Base-by-base conservation (phyloP, 2,113 vertebrate species). In the Spheniscus mendiculus region DNA sequence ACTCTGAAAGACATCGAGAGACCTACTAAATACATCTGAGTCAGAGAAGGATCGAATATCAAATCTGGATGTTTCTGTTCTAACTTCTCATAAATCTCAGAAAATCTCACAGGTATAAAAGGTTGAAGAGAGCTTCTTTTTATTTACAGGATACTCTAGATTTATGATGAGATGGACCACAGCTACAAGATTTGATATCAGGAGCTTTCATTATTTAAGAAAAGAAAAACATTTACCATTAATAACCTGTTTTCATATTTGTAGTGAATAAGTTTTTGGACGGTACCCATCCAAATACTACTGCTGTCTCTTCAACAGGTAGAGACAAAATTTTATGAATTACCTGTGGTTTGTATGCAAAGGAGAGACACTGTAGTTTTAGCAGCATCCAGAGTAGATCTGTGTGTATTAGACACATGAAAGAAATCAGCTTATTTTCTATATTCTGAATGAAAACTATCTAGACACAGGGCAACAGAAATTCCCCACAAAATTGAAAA, bases 361-460 rank as follows among this genome's bases (percentile, higher is more conserved):
- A 69, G 42, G 58, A 89, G 18, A 40, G 34, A 23, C 29, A 45
- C 2, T 5, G 11, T 10, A 6, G 1, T 58, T 85, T 72, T 76
- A 44, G 16, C 34, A 77, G 19, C 17, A 73, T 36, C 9, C 59
- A 50, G 27, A 63, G 32, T 18, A 73, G 14, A 5, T 85, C 29
- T 25, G 4, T 61, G 12, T 23, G 8, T 4, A 0, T n/a, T n/a
- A 58, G 45, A 66, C 4, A 56, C 3, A 2, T 8, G 22, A 66
- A 79, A 70, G n/a, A 74, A 80, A 63, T 34, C 42, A 86, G 8
- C 3, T 49, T 52, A 40, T 5, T 5, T 86, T 83, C 30, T 81
- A 62, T 56, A 83, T n/a, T 42, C 25, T 65, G 5, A 47, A 42
- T 50, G 47, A 85, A 85, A 82, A 55, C 29, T 45, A 19, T 5